phyloP scores from a whole-genome alignment of 2,113 vertebrate species.

The Ceyx melanurus region DNA sequence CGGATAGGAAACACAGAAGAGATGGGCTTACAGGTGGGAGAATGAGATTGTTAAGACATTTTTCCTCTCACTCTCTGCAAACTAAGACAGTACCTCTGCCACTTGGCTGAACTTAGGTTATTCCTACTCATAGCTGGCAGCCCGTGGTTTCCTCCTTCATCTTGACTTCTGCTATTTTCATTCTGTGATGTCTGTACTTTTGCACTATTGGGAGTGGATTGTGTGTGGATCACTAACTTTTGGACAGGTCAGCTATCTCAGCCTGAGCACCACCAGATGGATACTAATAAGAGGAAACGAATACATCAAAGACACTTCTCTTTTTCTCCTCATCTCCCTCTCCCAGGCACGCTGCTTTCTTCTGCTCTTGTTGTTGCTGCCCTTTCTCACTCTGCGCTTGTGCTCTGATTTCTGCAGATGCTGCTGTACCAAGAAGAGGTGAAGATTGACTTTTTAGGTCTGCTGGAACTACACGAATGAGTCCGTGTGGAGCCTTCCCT shows the following conservation, averaged over 20 bases:
- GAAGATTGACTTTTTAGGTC: slow-evolving; percentile 48
- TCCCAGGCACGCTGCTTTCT: slow-evolving; percentile 57
- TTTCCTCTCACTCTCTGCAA: slow-evolving; percentile 40
- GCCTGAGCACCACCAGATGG: slow-evolving; percentile 71
- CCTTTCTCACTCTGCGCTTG: slow-evolving; percentile 47
- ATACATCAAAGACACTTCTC: slow-evolving; percentile 70
- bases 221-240: slow-evolving; percentile 73
- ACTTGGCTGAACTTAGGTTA: slow-evolving; percentile 71
- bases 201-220: slow-evolving; percentile 70
- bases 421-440: slow-evolving; percentile 42
- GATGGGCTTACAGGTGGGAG: slow-evolving; percentile 46
- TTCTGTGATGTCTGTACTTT: slow-evolving; percentile 71
- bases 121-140: slow-evolving; percentile 64
- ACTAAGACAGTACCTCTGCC: slow-evolving; percentile 62
- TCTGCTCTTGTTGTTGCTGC: slow-evolving; percentile 64
- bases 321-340: slow-evolving; percentile 61
- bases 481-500: background rate
- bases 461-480: background rate
- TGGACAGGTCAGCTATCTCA: slow-evolving; percentile 75
- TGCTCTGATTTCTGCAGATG: slow-evolving; percentile 55
- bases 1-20: slow-evolving; percentile 55
- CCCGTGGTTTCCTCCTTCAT: slow-evolving; percentile 66
- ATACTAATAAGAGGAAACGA: slow-evolving; percentile 74
- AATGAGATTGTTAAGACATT: slow-evolving; percentile 65
- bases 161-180: slow-evolving; percentile 71